Percentiles rank a stretch among this genome's conserved stretches.
Evolutionary conservation across 2,113 vertebrate genomes (phyloP).

Genomic region (Kryptolebias marmoratus): DNA sequence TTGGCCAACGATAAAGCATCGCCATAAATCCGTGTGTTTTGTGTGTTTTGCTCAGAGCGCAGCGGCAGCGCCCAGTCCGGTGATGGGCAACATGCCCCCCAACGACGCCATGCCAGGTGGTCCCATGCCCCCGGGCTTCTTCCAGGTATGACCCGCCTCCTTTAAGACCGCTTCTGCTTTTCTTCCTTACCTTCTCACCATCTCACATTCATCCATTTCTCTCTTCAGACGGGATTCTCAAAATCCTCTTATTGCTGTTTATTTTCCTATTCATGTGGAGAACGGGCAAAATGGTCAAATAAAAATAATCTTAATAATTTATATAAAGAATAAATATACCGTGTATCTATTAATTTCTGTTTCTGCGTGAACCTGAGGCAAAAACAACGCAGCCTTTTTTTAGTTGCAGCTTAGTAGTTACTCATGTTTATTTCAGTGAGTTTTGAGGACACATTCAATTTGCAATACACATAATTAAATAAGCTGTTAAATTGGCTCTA

Average conservation of each 20-base stretch:
- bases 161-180: not conserved
- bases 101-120: slow-evolving; percentile 86
- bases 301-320: too few relatives aligned
- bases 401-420: not conserved
- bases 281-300: too few relatives aligned
- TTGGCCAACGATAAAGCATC: too few relatives aligned
- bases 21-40: not conserved
- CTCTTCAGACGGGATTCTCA: not conserved
- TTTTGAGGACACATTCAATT: too few relatives aligned
- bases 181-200: not conserved
- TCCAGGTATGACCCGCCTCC: slow-evolving; percentile 81
- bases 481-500: not conserved
- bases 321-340: too few relatives aligned
- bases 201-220: slow-evolving; percentile 7
- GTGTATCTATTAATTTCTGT: too few relatives aligned
- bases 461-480: not conserved
- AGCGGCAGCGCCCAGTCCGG: slow-evolving; percentile 88
- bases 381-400: too few relatives aligned
- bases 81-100: slow-evolving; percentile 90
- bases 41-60: slow-evolving; percentile 79
- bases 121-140: slow-evolving; percentile 86
- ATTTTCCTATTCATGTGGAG: too few relatives aligned
- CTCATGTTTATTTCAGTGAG: not conserved
- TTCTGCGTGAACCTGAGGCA: too few relatives aligned
- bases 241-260: not conserved